Evolutionary conservation across 1,140 invertebrate species (phyloP).

Genomic region (Asbolus verrucosus): DNA sequence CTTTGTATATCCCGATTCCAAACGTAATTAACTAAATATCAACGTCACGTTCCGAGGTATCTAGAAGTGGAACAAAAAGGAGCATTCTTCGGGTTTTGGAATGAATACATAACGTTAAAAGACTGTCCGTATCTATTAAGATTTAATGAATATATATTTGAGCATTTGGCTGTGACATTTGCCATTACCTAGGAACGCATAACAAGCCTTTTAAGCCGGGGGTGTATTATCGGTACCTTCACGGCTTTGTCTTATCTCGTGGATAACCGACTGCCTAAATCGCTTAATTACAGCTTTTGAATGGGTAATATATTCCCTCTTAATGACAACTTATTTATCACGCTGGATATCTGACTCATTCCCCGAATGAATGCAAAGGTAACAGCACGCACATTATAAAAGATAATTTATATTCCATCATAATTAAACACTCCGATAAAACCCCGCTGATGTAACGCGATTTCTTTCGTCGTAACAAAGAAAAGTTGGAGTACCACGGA

Average conservation of each 20-base stretch:
- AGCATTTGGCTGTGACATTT: constrained; percentile 2
- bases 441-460: no score
- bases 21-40: no score
- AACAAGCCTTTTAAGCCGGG: constrained; percentile 22
- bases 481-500: no score
- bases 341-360: constrained; percentile 12
- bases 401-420: no score
- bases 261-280: constrained; percentile 42
- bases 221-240: constrained; percentile 28
- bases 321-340: constrained; percentile 46
- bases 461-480: no score
- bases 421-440: no score
- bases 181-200: constrained; percentile 22
- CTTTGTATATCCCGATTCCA: no score
- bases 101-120: no score
- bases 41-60: no score
- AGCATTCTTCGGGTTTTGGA: no score
- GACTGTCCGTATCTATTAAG: neutral
- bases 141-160: neutral
- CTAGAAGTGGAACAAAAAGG: no score
- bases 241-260: constrained; percentile 21
- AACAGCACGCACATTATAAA: no score
- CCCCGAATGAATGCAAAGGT: neutral
- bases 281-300: constrained; percentile 45
- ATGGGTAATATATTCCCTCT: constrained; percentile 44